Evolutionary conservation across 2,888 invertebrate genomes (phyloP).

Genomic region (Torymus texanus): DNA sequence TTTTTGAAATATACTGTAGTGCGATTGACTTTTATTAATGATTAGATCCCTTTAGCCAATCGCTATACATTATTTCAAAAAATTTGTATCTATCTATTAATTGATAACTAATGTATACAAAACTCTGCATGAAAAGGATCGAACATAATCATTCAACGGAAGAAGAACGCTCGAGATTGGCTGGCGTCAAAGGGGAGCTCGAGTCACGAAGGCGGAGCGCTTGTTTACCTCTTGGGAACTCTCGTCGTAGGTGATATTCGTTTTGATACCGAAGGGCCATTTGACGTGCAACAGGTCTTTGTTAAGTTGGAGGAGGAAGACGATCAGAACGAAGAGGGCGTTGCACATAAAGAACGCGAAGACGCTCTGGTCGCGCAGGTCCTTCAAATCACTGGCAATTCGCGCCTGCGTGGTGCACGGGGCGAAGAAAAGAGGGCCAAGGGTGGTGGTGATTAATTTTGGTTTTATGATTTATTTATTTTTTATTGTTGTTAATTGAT

Average conservation of each 20-base stretch:
- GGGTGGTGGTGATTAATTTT: conserved; percentile 31
- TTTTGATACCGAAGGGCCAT: conserved; percentile 96
- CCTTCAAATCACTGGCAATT: conserved; percentile 93
- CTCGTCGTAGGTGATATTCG: conserved; percentile 94
- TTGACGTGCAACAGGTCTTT: conserved; percentile 97
- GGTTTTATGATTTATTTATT: not conserved
- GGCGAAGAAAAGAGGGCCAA: conserved; percentile 29
- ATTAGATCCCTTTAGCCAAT: not conserved
- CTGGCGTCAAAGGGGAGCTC: conserved; percentile 36
- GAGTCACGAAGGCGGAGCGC: conserved; percentile 53
- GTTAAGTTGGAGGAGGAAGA: conserved; percentile 98
- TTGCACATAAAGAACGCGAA: conserved; percentile 99
- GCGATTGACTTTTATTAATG: too few relatives aligned
- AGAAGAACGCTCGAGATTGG: conserved; percentile 12
- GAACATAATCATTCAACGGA: too few relatives aligned
- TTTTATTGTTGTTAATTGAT: too few relatives aligned
- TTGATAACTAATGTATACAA: not conserved
- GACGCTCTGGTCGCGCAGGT: conserved; percentile 94
- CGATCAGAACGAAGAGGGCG: conserved; percentile 98
- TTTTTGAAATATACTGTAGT: too few relatives aligned
- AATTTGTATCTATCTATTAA: not conserved
- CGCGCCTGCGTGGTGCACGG: conserved; percentile 81
- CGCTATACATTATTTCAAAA: not conserved
- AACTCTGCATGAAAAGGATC: too few relatives aligned
- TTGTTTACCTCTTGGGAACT: conserved; percentile 91